Percentiles rank a stretch among this genome's conserved stretches.
Evolutionary conservation across 2,113 vertebrate genomes (phyloP).

Genomic region (Ictalurus punctatus): DNA sequence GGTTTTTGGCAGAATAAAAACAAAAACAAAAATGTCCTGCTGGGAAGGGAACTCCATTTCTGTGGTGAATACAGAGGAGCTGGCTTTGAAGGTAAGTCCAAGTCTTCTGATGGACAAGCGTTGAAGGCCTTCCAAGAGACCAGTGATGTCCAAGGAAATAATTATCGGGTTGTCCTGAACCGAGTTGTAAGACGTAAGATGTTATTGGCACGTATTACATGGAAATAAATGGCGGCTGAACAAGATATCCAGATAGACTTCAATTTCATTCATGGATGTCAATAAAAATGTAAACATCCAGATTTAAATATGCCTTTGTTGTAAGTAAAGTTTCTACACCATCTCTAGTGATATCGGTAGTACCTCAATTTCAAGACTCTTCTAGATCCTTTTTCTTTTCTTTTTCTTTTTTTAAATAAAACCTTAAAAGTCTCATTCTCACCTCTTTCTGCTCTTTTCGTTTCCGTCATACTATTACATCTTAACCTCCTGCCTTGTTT

Average conservation of each 20-base stretch:
- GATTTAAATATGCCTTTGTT: background rate
- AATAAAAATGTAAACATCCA: background rate
- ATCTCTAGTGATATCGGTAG: background rate
- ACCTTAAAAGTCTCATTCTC: background rate
- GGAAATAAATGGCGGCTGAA: background rate
- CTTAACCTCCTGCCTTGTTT: background rate
- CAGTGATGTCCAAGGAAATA: background rate
- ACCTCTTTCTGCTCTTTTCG: background rate
- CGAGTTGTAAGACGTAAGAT: background rate
- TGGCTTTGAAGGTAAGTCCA: background rate
- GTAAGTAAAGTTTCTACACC: background rate
- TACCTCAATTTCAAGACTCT: background rate
- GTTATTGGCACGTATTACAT: background rate
- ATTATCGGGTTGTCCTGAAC: background rate
- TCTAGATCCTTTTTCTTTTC: background rate
- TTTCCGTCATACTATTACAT: background rate
- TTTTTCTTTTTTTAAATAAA: too few species aligned
- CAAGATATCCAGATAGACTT: background rate
- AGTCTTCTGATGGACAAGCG: background rate
- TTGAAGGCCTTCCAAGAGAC: background rate
- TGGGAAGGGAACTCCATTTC: conserved; percentile 24
- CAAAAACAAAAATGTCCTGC: background rate
- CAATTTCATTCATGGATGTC: too few species aligned
- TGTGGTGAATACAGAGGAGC: background rate
- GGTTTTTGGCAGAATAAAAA: conserved; percentile 49